These are phyloP conservation scores for Pituophis catenifer DNA, from an alignment of 2,113 vertebrate genomes.

Conservation along the genomic window DNA sequence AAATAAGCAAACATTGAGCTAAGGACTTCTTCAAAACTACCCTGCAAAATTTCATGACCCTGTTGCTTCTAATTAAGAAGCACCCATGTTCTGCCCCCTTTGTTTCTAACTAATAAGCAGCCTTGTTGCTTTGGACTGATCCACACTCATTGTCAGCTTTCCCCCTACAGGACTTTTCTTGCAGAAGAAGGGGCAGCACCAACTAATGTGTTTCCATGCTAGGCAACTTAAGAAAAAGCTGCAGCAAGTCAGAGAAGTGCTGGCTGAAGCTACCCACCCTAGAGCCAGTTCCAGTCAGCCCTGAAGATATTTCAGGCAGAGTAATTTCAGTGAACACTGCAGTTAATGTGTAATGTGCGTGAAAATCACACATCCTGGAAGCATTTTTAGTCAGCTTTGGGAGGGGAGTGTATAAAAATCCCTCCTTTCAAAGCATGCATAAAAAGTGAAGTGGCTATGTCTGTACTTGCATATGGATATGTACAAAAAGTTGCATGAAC, in stretches of 20 bases:
- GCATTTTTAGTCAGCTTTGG: background rate
- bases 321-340: background rate
- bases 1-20: background rate
- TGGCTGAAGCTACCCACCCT: background rate
- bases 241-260: background rate
- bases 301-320: background rate
- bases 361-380: background rate
- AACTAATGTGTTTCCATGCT: background rate
- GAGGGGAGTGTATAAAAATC: background rate
- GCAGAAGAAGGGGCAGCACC: background rate
- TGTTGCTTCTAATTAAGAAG: background rate
- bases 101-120: background rate
- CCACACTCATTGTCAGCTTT: background rate
- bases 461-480: background rate
- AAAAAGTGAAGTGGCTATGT: background rate
- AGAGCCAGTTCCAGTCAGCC: background rate
- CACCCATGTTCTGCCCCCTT: background rate
- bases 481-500: background rate
- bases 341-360: background rate
- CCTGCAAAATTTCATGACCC: background rate
- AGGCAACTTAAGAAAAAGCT: background rate
- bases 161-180: background rate
- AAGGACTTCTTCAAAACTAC: background rate
- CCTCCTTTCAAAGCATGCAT: background rate
- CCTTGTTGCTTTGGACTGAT: background rate